Conservation (phyloP, 2,113 vertebrate species). For the Irena cyanogastra region DNA sequence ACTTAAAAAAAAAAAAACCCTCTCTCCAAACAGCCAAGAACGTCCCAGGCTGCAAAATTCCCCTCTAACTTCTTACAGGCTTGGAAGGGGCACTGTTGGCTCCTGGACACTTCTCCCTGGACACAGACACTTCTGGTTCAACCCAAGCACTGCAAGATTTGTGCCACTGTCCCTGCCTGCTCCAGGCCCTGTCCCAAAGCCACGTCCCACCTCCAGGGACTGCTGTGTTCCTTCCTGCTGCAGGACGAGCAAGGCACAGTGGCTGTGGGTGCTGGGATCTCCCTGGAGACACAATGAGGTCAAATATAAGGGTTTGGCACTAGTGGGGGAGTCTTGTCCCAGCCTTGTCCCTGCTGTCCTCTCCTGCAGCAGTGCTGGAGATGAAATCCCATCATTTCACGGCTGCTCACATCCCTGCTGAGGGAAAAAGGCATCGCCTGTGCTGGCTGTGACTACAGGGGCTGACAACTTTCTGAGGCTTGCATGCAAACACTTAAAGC, state of each 20-base stretch:
- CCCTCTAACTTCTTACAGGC: constrained; percentile 27
- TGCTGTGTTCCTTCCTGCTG: constrained; percentile 41
- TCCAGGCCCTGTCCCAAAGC: neutral
- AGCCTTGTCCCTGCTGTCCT: neutral
- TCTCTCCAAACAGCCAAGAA: constrained; percentile 40
- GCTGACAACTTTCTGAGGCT: neutral
- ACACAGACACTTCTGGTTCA: neutral
- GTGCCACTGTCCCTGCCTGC: neutral
- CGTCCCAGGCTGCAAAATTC: constrained; percentile 33
- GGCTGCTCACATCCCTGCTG: neutral
- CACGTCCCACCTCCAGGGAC: neutral
- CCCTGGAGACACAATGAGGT: constrained; percentile 77
- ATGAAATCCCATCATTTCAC: neutral
- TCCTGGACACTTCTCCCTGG: constrained; percentile 57
- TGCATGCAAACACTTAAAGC: neutral
- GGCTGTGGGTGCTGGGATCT: constrained; percentile 75
- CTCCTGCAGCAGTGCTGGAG: neutral
- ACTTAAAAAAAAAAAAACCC: neutral
- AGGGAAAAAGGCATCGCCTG: neutral
- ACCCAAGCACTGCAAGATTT: neutral
- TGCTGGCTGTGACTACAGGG: neutral
- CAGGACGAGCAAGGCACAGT: constrained; percentile 53
- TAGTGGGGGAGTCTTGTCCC: neutral
- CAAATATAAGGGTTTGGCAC: neutral
- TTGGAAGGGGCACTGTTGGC: constrained; percentile 37